Conservation (phyloP, 2,888 invertebrate genomes). For the Dyspetes luteomarginatus region DNA sequence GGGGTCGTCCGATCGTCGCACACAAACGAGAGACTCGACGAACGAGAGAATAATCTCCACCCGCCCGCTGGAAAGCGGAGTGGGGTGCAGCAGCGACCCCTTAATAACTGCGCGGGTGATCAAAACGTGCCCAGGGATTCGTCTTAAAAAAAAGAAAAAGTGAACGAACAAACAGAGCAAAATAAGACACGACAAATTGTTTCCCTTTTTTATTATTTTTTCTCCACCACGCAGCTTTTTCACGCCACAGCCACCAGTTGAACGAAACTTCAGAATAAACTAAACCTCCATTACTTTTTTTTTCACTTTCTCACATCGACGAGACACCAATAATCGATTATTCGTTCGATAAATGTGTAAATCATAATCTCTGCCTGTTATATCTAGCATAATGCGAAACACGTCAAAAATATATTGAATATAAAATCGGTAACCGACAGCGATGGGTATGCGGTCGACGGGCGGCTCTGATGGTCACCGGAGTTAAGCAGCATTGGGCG, state of each 20-base stretch:
- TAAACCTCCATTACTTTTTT: not conserved
- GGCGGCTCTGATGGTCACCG: too few relatives aligned
- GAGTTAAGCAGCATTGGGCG: too few relatives aligned
- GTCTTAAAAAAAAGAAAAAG: conserved; percentile 54
- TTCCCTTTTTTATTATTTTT: conserved; percentile 42
- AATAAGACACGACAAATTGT: conserved; percentile 55
- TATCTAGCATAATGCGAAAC: too few relatives aligned
- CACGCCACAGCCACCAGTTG: conserved; percentile 64
- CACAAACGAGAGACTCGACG: conserved; percentile 62
- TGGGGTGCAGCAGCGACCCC: conserved; percentile 73
- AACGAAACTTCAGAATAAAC: conserved; percentile 43
- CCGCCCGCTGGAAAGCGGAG: conserved; percentile 69
- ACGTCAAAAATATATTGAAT: too few relatives aligned
- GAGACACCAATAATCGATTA: conserved; percentile 24
- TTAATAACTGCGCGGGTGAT: conserved; percentile 77
- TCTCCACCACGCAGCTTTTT: conserved; percentile 9
- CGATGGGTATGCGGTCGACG: too few relatives aligned
- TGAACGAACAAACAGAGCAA: conserved; percentile 31
- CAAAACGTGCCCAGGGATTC: conserved; percentile 64
- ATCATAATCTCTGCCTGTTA: too few relatives aligned
- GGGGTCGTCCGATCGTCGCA: conserved; percentile 59
- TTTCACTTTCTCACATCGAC: conserved; percentile 10
- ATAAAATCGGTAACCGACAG: too few relatives aligned
- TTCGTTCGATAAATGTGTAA: conserved; percentile 1
- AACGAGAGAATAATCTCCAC: conserved; percentile 63